Conservation (phyloP, 2,888 invertebrate species). For the Gortyna flavago region DNA sequence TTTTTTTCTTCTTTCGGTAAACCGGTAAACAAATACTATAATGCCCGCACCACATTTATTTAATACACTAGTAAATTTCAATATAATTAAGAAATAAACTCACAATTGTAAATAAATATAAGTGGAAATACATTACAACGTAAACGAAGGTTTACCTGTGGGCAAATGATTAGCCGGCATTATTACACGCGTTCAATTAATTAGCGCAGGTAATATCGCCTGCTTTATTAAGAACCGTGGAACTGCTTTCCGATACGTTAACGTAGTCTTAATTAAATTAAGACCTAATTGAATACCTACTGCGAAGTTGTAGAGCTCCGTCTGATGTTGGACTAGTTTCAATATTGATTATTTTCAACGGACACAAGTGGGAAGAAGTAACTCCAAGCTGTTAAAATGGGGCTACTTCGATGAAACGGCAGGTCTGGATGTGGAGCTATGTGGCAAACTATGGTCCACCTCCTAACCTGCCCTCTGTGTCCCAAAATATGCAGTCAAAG, state of each 20-base stretch:
- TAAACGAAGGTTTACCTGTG: not conserved
- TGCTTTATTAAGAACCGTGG: slow-evolving; percentile 46
- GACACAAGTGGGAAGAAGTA: not conserved
- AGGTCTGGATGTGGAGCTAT: not conserved
- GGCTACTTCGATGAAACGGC: not conserved
- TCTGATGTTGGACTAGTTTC: not conserved
- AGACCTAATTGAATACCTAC: slow-evolving; percentile 22
- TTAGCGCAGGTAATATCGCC: slow-evolving; percentile 47
- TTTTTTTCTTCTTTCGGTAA: not conserved
- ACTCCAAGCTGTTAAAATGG: not conserved
- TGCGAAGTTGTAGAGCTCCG: not conserved
- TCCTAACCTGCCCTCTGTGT: not conserved
- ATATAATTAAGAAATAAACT: slow-evolving; percentile 26
- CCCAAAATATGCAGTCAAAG: not conserved
- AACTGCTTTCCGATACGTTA: slow-evolving; percentile 48
- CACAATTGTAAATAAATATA: slow-evolving; percentile 37
- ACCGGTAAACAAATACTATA: not conserved
- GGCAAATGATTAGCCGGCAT: slow-evolving; percentile 23
- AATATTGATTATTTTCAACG: not conserved
- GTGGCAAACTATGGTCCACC: not conserved
- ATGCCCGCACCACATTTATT: not conserved
- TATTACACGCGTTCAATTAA: slow-evolving; percentile 58
- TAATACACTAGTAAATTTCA: not conserved
- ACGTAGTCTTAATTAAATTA: slow-evolving; percentile 49
- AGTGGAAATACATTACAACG: slow-evolving; percentile 41